Base-by-base conservation (phyloP, 2,797 vertebrate genomes). In the Rhinella marina region DNA sequence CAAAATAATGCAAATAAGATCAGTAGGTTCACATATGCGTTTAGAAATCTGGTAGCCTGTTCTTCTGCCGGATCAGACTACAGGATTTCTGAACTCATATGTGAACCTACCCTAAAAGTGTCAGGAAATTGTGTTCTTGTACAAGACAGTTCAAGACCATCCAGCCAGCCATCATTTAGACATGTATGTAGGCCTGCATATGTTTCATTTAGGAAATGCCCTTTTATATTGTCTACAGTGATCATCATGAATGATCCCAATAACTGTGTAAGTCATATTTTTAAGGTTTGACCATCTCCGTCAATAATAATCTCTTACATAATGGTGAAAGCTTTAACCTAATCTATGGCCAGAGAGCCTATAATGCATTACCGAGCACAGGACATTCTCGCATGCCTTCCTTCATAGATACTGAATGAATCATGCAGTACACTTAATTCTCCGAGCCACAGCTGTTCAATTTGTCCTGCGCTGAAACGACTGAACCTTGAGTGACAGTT, bases 401-500 rank as follows among this genome's bases (percentile, higher is more conserved):
- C 89, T 84, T 88, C 90, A 90, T 92, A 93, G 90, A 88, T 91
- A 90, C 91, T 90, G 90, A 92, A 92, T 93, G 92, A 93, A 92
- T 93, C 92, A 90, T 88, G 90, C 90, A 91, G 85, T 90, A 92
- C 90, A 87, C 88, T 93, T 92, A 90, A 91, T 93, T 92, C 91
- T 93, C 90, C 80, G 87, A 90, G 91, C 91, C 89, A 89, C 91
- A 93, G 92, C 92, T 93, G 92, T 91, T 92, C 90, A 90, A 82
- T 90, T 91, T 92, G 91, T 92, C 90, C 92, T 91, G 90, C 88
- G 88, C 88, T 87, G 91, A 90, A 90, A 91, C 88, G 90, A 91
- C 91, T 90, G 90, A 91, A 92, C 90, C 90, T 92, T 92, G 91
- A 93, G 90, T 93, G 93, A 92, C 90, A 87, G 92, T 91, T 92